These are phyloP conservation scores for Laticauda laticaudata DNA, from an alignment of 2,113 vertebrate species.

Conservation along the genomic window DNA sequence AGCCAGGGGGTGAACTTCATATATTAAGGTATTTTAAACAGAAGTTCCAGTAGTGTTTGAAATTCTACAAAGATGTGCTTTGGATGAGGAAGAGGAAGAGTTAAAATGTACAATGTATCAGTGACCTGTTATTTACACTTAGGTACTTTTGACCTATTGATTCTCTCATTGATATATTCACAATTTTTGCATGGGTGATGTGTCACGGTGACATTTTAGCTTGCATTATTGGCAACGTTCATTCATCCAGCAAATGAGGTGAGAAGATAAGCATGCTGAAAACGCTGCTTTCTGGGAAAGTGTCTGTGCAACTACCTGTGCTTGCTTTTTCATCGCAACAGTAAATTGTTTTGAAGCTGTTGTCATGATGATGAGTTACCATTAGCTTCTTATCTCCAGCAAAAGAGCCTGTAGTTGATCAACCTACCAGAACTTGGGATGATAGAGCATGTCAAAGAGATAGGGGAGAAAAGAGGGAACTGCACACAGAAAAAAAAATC, in stretches of 20 bases:
- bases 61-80: neutral
- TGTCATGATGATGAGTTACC: constrained; percentile 2
- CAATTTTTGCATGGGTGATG: neutral
- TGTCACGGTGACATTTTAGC: neutral
- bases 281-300: neutral
- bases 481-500: neutral
- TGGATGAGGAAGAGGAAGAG: rapidly evolving
- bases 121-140: neutral
- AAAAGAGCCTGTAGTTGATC: constrained; percentile 17
- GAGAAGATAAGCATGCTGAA: constrained; percentile 12
- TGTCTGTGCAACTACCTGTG: neutral
- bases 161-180: neutral
- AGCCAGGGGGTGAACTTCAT: neutral
- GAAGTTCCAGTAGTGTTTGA: neutral
- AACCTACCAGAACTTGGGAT: neutral
- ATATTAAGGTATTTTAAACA: neutral
- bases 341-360: constrained; percentile 3
- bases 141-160: neutral
- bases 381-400: neutral
- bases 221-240: neutral
- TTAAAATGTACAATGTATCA: neutral
- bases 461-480: neutral
- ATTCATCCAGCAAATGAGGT: neutral
- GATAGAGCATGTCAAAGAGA: neutral
- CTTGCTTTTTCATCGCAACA: neutral